Base-by-base conservation (phyloP, 2,888 invertebrate genomes). In the Drosophila bunnanda region DNA sequence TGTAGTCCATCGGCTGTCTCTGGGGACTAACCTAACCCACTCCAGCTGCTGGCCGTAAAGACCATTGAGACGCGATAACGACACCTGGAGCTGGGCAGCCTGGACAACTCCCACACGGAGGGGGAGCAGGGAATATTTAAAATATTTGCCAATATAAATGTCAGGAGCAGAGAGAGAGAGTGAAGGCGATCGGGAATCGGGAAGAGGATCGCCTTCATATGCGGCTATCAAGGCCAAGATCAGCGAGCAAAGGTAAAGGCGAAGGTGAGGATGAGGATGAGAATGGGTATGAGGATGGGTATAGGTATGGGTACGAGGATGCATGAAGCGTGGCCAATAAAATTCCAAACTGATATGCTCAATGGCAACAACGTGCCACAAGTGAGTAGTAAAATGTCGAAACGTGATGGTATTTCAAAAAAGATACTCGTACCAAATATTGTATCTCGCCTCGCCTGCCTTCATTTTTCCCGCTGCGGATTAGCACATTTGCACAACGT, bases 121-220 rank as follows among this genome's bases (percentile, higher is more conserved):
- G 9, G 13, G 9, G 28, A 20, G 54, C 46, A 34, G 52, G 71
- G 71, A 77, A 85, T 79, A 89, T 82, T 82, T 84, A 77, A 85
- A 85, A 88, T 89, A 89, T 85, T 88, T 77, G 79, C 85, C 89
- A 88, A 85, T 85, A 88, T 88, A 85, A 85, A 89, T 88, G 85
- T 85, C 85, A 85, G 89, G 58, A 75, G 52, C 54, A 56, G 32
- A 68, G 22, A 25, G 66, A 25, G 52, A 22, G 48, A 28, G n/a
- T 17, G 44, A 17, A 28, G 25, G n/a, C 4, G 39, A 32, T 15
- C 10, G 34, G 22, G 20, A 12, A 39, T 38, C 28, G n/a, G 22
- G 12, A 28, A 59, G 65, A 62, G 28, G 36, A 66, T 61, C 60
- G 78, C 85, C 89, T 85, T 80, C 80, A 88, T 77, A 79, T 58